phyloP scores from a whole-genome alignment of 1,140 invertebrate species.

The Dolichoris vasculosae region DNA sequence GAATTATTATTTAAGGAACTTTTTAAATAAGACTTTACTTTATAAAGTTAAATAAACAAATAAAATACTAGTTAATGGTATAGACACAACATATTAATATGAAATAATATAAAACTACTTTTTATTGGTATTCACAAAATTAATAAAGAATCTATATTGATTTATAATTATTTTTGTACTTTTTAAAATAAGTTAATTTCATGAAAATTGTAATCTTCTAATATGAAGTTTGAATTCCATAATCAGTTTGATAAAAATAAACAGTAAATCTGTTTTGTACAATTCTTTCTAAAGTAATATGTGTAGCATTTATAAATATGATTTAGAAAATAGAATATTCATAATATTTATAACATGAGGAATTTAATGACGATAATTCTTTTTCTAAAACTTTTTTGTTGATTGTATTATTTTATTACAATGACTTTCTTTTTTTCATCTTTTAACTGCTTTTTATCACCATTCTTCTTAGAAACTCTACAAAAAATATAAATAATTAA shows the following conservation, averaged over 20 bases:
- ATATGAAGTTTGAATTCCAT: neutral
- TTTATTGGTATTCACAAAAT: too few species aligned
- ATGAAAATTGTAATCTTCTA: conserved; percentile 7
- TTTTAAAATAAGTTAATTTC: conserved; percentile 20
- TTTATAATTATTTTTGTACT: conserved; percentile 63
- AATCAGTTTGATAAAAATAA: neutral
- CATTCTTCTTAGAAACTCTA: conserved; percentile 38
- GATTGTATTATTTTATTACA: conserved; percentile 7
- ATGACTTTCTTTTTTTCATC: conserved; percentile 51
- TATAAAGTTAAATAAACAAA: neutral
- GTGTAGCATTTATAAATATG: neutral
- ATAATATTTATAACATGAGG: neutral
- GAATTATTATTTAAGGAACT: neutral
- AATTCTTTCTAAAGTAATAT: neutral
- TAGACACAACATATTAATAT: too few species aligned
- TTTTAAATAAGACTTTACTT: neutral
- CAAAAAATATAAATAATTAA: neutral
- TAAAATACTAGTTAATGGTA: neutral
- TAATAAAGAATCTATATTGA: neutral
- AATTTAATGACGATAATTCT: neutral
- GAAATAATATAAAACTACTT: too few species aligned
- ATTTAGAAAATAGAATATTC: conserved; percentile 7
- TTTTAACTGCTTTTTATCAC: neutral
- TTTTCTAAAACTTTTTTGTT: neutral
- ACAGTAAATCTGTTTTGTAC: neutral